Percentiles rank a stretch among this genome's conserved stretches.
These are phyloP conservation scores for Baccha elongata DNA, from an alignment of 2,888 invertebrate genomes.

Conservation along the genomic window DNA sequence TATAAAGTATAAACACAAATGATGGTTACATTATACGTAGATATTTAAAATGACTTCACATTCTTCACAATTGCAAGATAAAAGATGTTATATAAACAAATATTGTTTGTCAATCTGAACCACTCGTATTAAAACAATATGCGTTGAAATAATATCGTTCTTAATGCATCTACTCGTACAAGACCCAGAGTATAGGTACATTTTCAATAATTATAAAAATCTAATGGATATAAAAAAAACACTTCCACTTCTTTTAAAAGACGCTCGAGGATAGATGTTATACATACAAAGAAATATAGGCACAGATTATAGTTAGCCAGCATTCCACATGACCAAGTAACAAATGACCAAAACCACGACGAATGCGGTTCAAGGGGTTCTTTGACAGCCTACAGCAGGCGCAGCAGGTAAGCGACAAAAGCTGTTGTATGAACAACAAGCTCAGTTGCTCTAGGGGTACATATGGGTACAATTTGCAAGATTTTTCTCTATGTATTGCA, in stretches of 20 bases:
- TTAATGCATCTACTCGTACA: slow-evolving; percentile 40
- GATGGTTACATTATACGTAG: too few relatives aligned
- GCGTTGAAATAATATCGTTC: slow-evolving; percentile 36
- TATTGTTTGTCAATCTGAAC: background rate
- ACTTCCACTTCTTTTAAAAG: slow-evolving; percentile 39
- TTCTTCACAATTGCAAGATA: too few relatives aligned
- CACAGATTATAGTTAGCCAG: slow-evolving; percentile 39
- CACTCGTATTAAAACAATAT: background rate
- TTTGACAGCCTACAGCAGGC: slow-evolving; percentile 41
- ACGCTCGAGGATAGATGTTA: slow-evolving; percentile 23
- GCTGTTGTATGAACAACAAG: slow-evolving; percentile 31
- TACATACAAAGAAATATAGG: slow-evolving; percentile 41
- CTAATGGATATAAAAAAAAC: slow-evolving; percentile 17
- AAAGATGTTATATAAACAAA: too few relatives aligned
- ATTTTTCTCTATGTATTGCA: slow-evolving; percentile 42
- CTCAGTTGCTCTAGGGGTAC: slow-evolving; percentile 32
- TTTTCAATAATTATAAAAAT: slow-evolving; percentile 28
- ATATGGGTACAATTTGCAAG: slow-evolving; percentile 53
- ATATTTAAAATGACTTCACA: too few relatives aligned
- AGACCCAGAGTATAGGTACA: slow-evolving; percentile 28
- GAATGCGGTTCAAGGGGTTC: slow-evolving; percentile 66
- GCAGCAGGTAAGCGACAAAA: slow-evolving; percentile 14
- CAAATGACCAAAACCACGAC: slow-evolving; percentile 56
- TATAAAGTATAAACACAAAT: too few relatives aligned
- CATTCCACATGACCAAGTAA: slow-evolving; percentile 59